These are phyloP conservation scores for Aphrophora alni DNA, from an alignment of 2,888 invertebrate genomes.

Conservation along the genomic window DNA sequence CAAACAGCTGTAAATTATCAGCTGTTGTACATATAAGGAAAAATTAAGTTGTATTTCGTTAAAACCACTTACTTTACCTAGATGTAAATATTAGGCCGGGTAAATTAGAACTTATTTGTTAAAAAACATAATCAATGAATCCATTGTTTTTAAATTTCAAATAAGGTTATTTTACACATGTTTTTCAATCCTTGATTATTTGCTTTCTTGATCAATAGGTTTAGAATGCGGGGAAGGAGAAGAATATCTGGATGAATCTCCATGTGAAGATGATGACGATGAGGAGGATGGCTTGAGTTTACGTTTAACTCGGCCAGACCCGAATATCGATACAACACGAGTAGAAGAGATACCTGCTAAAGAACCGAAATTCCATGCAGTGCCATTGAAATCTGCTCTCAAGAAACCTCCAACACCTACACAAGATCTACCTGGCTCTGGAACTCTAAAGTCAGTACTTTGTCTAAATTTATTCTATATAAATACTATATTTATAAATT, in stretches of 20 bases:
- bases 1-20: no score
- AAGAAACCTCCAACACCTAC: constrained; percentile 82
- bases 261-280: constrained; percentile 65
- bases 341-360: constrained; percentile 93
- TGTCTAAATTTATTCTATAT: constrained; percentile 26
- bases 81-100: no score
- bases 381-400: constrained; percentile 90
- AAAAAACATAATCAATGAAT: no score
- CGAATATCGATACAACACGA: constrained; percentile 78
- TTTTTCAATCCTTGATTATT: no score
- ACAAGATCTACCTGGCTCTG: constrained; percentile 71
- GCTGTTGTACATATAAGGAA: no score
- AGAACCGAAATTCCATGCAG: constrained; percentile 89
- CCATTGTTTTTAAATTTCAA: no score
- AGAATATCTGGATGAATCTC: constrained; percentile 55
- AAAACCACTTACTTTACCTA: no score
- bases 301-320: constrained; percentile 67
- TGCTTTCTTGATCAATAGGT: neutral
- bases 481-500: no score
- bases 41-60: no score
- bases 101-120: no score
- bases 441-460: constrained; percentile 78
- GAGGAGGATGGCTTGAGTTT: constrained; percentile 61
- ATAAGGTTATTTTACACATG: no score
- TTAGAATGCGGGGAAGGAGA: constrained; percentile 55